Conservation (phyloP, 2,888 invertebrate genomes). For the Piscicola geometra region DNA sequence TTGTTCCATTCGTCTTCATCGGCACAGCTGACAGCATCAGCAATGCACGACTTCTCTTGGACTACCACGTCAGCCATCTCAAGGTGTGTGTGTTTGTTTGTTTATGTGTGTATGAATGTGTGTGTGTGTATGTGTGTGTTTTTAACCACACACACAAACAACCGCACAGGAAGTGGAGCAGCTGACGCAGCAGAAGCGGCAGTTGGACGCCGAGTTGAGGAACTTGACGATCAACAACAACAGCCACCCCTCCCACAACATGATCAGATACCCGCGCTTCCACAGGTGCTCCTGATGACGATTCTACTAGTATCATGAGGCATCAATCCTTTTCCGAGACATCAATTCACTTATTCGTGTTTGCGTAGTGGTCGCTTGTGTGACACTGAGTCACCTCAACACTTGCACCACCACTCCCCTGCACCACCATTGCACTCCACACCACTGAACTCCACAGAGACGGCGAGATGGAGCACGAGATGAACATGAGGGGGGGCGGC, state of each 20-base stretch:
- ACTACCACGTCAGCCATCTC: constrained; percentile 91
- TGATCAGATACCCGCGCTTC: constrained; percentile 14
- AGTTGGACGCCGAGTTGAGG: constrained; percentile 30
- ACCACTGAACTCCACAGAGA: not conserved
- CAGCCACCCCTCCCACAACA: constrained; percentile 17
- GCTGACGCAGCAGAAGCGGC: constrained; percentile 34
- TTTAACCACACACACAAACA: not conserved
- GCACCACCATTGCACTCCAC: not conserved
- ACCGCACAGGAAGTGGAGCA: constrained; percentile 32
- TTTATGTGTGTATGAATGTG: not conserved
- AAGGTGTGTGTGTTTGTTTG: constrained; percentile 63
- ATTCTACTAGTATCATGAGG: too few species aligned
- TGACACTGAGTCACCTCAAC: not conserved
- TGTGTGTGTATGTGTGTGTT: too few species aligned
- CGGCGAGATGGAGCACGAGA: not conserved
- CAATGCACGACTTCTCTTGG: constrained; percentile 77
- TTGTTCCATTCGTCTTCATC: constrained; percentile 94
- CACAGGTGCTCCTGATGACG: too few species aligned
- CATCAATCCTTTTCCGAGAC: too few species aligned
- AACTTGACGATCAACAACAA: constrained; percentile 18
- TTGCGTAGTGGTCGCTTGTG: too few species aligned
- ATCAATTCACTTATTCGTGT: too few species aligned
- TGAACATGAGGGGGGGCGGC: not conserved
- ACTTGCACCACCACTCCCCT: not conserved
- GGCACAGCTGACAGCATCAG: constrained; percentile 93